A percentile compares a stretch with the other conserved stretches of the same genome.
phyloP scores from a whole-genome alignment of 2,113 vertebrate genomes.

The Scartelaos histophorus region DNA sequence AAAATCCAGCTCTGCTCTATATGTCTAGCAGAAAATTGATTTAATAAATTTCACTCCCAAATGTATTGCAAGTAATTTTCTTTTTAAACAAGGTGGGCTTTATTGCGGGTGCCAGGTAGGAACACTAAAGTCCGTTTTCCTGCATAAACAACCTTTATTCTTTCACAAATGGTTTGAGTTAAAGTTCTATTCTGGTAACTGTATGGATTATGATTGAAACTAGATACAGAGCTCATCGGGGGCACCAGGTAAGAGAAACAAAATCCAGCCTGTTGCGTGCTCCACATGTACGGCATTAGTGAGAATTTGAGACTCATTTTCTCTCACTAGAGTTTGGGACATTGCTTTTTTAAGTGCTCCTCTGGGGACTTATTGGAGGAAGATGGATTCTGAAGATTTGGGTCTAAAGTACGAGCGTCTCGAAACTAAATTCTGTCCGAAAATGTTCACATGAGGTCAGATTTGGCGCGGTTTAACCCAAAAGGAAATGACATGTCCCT shows the following conservation, averaged over 20 bases:
- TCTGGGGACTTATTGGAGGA: slow-evolving; percentile 33
- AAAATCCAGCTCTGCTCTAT: too few relatives aligned
- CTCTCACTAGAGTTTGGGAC: background rate
- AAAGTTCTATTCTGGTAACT: too few relatives aligned
- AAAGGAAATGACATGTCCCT: background rate
- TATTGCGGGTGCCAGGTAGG: too few relatives aligned
- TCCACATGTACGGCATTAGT: background rate
- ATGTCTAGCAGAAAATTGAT: too few relatives aligned
- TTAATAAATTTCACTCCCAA: too few relatives aligned
- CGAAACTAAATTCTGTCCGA: background rate
- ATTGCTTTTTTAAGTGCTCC: slow-evolving; percentile 40
- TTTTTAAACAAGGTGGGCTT: too few relatives aligned
- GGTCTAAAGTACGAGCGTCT: slow-evolving; percentile 28
- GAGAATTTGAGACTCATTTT: background rate
- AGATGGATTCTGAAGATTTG: slow-evolving; percentile 33
- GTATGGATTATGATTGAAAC: too few relatives aligned
- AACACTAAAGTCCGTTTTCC: too few relatives aligned
- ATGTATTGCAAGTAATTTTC: too few relatives aligned
- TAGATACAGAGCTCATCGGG: too few relatives aligned
- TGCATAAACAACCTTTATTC: too few relatives aligned
- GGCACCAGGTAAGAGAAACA: background rate
- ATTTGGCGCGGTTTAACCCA: slow-evolving; percentile 1
- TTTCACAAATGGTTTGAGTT: too few relatives aligned
- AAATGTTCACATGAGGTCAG: slow-evolving; percentile 6
- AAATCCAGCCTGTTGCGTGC: background rate